Evolutionary conservation across 1,140 invertebrate genomes (phyloP), one percentile per base, ranked within the genome.

Genomic region (Atta cephalotes): DNA sequence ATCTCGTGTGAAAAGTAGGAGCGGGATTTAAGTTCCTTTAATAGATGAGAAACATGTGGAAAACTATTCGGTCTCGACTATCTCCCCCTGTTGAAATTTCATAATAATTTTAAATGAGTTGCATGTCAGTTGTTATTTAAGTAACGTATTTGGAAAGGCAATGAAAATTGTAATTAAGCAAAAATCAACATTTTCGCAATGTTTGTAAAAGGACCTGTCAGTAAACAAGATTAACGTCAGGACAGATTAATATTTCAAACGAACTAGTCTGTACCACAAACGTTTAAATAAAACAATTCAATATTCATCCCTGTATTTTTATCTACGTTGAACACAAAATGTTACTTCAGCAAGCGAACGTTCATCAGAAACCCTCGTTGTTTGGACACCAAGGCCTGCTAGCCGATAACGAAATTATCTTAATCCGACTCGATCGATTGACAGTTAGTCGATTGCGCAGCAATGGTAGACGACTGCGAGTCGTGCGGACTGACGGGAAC

Each of bases 371-470:
- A 89, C 70, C 87, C 88, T 88, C 88, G 90, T 90, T 92, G 88
- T 71, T 87, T 87, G 88, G 87, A 87, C 89, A 91, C 74, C 88
- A 87, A 85, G 85, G 77, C 81, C 80, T 74, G 87, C 72, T 77
- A 70, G 63, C 87, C 87, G 89, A 89, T 92, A 92, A 92, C 91
- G 85, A 93, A 92, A 91, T 93, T 93, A 93, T 93, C 91, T 92
- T 92, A 92, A 92, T 93, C 87, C 89, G 63, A 68, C 56, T 87
- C 88, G 87, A 91, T 93, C 91, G 92, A 92, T 93, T 92, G 92
- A 92, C 92, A 91, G 89, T 91, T 92, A 93, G 90, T 92, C 90
- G 92, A 92, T 93, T 87, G 87, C 80, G 82, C 87, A 65, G 70
- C 90, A 87, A 78, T 91, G 76, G 76, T 87, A 81, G 82, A 88